phyloP scores from a whole-genome alignment of 2,113 vertebrate genomes.

The Pituophis catenifer region DNA sequence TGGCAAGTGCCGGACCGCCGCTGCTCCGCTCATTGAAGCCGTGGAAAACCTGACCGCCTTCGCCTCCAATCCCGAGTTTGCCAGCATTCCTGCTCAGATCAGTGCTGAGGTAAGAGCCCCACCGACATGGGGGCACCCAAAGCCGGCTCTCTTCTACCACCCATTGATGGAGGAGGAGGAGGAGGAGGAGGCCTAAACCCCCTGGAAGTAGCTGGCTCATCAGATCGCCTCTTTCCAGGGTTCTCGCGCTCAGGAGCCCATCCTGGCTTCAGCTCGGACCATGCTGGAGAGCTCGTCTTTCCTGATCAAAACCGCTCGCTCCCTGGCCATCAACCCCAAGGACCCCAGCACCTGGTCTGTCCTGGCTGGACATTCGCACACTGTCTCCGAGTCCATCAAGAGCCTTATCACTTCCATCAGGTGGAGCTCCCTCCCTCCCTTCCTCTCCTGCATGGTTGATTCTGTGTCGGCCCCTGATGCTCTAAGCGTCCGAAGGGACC shows the following conservation, averaged over 20 bases:
- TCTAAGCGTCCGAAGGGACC: background rate
- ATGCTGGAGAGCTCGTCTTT: slow-evolving; percentile 96
- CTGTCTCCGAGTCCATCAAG: slow-evolving; percentile 97
- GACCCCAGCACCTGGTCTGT: slow-evolving; percentile 96
- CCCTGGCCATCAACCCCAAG: slow-evolving; percentile 94
- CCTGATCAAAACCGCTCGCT: slow-evolving; percentile 90
- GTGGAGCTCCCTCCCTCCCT: slow-evolving; percentile 57
- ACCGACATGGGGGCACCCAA: background rate
- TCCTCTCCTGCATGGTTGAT: background rate
- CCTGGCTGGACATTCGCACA: slow-evolving; percentile 94
- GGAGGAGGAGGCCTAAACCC: background rate
- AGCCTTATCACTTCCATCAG: slow-evolving; percentile 98
- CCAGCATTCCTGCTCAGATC: slow-evolving; percentile 95
- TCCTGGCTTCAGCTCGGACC: slow-evolving; percentile 88
- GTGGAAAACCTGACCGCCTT: slow-evolving; percentile 96
- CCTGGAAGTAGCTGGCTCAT: background rate
- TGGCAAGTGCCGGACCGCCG: slow-evolving; percentile 87
- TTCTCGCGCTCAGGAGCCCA: slow-evolving; percentile 91
- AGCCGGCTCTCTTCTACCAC: too few relatives aligned
- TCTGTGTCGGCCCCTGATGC: background rate
- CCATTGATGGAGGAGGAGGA: background rate
- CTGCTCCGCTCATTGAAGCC: slow-evolving; percentile 89
- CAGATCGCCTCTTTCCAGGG: slow-evolving; percentile 70
- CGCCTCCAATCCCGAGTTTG: slow-evolving; percentile 96
- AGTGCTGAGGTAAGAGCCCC: slow-evolving; percentile 85